Base-by-base conservation (phyloP, 2,797 vertebrate genomes). In the Cossypha dichroa region DNA sequence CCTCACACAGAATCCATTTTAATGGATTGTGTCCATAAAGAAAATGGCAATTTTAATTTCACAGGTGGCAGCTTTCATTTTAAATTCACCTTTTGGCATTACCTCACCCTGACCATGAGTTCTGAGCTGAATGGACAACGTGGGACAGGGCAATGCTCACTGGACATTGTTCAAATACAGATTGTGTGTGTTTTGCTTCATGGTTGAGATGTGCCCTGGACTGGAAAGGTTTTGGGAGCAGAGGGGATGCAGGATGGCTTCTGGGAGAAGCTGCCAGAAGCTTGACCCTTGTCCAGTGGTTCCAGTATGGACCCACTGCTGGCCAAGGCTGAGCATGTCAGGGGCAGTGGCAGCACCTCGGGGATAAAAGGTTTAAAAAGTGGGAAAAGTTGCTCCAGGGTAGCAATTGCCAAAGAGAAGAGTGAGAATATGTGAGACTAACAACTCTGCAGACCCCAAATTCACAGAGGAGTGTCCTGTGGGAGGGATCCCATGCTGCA, bases 41-140 rank as follows among this genome's bases (percentile, higher is more conserved):
- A 94, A 72, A 55, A 78, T 13, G 25, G 34, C 26, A 28, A 77
- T 88, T 87, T 70, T 70, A 20, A 56, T 85, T 79, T 83, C 12
- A 11, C 51, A 40, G 45, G 43, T 48, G 48, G 15, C 40, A 1
- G 12, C 38, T 85, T 85, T 66, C 15, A 34, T 67, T 88, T 68
- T 36, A 41, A 54, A 49, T 74, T 26, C 64, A 46, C 21, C 46
- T 92, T 23, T 85, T 63, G 72, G n/a, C 29, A 20, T 80, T 62
- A n/a, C 34, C 58, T 88, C 33, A 33, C 45, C 45, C 15, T 56
- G 16, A 26, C 45, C 0, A 0, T 67, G 75, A 38, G n/a, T 67
- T 51, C 21, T 68, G 13, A 80, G 34, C 54, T 0, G 9, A 56
- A 58, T 26, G 28, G 79, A 34, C 59, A 23, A 14, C 0, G 10